Base-by-base conservation (phyloP, 2,888 invertebrate genomes). In the Proisotoma minuta region DNA sequence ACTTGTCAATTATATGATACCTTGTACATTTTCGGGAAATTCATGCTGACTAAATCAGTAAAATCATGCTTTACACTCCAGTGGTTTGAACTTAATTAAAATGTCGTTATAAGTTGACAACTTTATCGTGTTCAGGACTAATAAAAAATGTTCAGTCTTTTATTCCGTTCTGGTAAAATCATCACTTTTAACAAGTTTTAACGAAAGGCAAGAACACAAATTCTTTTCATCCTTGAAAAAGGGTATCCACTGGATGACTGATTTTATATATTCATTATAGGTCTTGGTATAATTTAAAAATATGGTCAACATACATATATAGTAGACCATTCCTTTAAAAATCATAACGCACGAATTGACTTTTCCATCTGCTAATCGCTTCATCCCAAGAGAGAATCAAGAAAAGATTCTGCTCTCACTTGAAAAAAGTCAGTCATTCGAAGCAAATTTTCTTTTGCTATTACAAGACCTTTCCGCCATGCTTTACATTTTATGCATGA, bases 261-360 rank as follows among this genome's bases (percentile, higher is more conserved):
- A 23, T 22, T 49, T 22, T 15, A 3, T 5, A 49, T 49, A 5
- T 3, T 49, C 18, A 49, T 49, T 49, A 34, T 8, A 34, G 15
- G 34, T 8, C 15, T 34, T 8, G 34, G 15, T 34, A 34, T 34
- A 34, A 47, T 34, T 15, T n/a, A 43, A 43, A 43, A 43, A 43
- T 20, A 43, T 20, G 43, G 43, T 18, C 5, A 43, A 43, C 43
- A 20, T n/a, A 34, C 43, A 43, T 5, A 15, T 5, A 43, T 18
- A 43, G n/a, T n/a, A n/a, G 43, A 18, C 43, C 43, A n/a, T 8
- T n/a, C 29, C 57, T 24, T 49, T 20, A 4, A 62, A 58, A 48
- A 59, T 61, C 67, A 64, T 64, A 64, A 64, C 67, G 67, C 67
- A 67, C 67, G 67, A 67, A 67, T 64, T 67, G 62, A 67, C 64